Evolutionary conservation across 1,140 invertebrate genomes (phyloP), one percentile per base, ranked within the genome.

Genomic region (Charaxes varanes): DNA sequence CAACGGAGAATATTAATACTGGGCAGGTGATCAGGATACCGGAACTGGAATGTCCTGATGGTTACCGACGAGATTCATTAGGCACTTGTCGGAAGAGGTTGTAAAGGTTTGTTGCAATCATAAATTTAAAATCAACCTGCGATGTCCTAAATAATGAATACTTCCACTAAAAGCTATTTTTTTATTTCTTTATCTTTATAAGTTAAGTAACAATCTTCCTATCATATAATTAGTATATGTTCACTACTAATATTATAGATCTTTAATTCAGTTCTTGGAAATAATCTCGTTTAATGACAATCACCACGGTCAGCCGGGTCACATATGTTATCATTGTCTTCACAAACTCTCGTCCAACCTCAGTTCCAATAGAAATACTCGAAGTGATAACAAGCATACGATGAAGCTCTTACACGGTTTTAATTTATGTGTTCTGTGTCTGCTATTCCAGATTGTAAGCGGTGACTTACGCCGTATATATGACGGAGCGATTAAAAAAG

Each of bases 11-110:
- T 34, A 7, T 66, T 11, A 50, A 64, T 34, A 42, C 50, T 31
- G 41, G 63, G 33, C 71, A 76, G 62, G 53, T 79, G 14, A 79
- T 76, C 36, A 58, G 65, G 47, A 56, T 79, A 3, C 71, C 71
- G 17, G 61, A 68, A 26, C 28, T 79, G 11, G 51, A 59, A 33
- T 79, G 74, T 36, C 56, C 46, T 3, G 53, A 60, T 31, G 69
- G 69, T 4, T 49, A 64, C 32, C 63, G 67, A 44, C 56, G 65
- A 18, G 71, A 79, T 40, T 4, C 26, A 6, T 37, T 52, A 24
- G 63, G 63, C 12, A 51, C 49, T 21, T 78, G 73, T 38, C 59
- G 70, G 17, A 21, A 41, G 22, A 54, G 46, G 48, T 60, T 80
- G 55, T 74, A 58, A 40, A 63, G 60, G 58, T 71, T 11, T 15